Conservation (phyloP, 2,113 vertebrate species). For the Opisthocomus hoazin region DNA sequence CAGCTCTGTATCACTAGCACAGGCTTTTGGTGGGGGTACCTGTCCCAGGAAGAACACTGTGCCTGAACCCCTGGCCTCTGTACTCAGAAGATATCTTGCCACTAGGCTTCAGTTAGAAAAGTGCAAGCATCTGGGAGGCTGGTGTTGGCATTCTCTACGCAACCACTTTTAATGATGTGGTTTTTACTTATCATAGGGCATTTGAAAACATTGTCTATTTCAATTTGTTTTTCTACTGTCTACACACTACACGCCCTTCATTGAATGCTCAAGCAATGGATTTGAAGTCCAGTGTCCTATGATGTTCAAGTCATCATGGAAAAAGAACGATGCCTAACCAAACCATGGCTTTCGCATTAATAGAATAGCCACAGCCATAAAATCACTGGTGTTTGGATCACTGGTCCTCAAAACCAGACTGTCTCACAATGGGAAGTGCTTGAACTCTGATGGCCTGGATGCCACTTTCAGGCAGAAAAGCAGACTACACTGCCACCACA, state of each 20-base stretch:
- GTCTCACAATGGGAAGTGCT: background rate
- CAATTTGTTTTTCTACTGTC: background rate
- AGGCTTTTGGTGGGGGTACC: background rate
- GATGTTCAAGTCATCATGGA: background rate
- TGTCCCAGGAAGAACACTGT: background rate
- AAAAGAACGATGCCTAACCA: background rate
- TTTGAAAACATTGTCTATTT: background rate
- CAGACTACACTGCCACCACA: background rate
- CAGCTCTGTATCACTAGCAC: background rate
- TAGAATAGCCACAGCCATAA: background rate
- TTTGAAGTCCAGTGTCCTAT: background rate
- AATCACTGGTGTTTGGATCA: background rate
- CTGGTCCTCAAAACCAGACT: background rate
- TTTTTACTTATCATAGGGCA: background rate
- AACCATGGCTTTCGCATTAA: background rate
- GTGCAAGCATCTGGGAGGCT: background rate
- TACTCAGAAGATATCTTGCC: background rate
- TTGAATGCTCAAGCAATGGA: background rate
- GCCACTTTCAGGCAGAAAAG: background rate
- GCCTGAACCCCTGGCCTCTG: background rate
- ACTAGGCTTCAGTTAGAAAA: background rate
- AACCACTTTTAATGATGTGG: background rate
- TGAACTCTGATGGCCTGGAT: background rate
- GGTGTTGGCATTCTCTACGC: background rate
- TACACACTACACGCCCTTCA: background rate